These are phyloP conservation scores for Carcinoscorpius rotundicauda DNA, from an alignment of 1,140 invertebrate genomes.

Conservation along the genomic window DNA sequence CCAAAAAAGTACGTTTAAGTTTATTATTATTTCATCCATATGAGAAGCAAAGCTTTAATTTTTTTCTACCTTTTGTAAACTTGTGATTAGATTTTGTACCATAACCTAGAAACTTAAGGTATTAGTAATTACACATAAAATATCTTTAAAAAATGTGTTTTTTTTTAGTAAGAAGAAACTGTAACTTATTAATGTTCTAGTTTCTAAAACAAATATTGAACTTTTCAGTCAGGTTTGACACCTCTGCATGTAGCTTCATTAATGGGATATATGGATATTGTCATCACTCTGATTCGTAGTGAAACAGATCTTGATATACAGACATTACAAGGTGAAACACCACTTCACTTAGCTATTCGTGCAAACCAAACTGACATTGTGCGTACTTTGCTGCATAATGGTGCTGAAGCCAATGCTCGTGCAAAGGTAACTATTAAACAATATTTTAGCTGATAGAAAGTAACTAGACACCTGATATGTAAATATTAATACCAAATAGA, in stretches of 20 bases:
- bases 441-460: not conserved
- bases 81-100: too few relatives aligned
- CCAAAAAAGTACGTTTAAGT: too few relatives aligned
- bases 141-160: not conserved
- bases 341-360: slow-evolving; percentile 87
- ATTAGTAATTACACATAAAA: too few relatives aligned
- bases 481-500: too few relatives aligned
- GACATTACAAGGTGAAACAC: slow-evolving; percentile 94
- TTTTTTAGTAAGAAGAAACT: too few relatives aligned
- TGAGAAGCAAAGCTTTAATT: too few relatives aligned
- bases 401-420: slow-evolving; percentile 89
- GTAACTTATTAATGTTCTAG: not conserved
- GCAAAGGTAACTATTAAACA: slow-evolving; percentile 52
- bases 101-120: too few relatives aligned
- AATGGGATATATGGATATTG: slow-evolving; percentile 99
- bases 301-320: slow-evolving; percentile 91
- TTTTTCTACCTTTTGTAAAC: too few relatives aligned
- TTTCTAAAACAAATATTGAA: slow-evolving; percentile 1
- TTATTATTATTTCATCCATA: too few relatives aligned
- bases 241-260: slow-evolving; percentile 95
- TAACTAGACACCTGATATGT: too few relatives aligned
- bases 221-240: slow-evolving; percentile 70
- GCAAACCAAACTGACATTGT: slow-evolving; percentile 98
- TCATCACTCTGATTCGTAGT: slow-evolving; percentile 91
- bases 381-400: slow-evolving; percentile 89